Evolutionary conservation across 2,888 invertebrate species (phyloP), one percentile per base, ranked within the genome.

Genomic region (Zygogramma bicolorata): DNA sequence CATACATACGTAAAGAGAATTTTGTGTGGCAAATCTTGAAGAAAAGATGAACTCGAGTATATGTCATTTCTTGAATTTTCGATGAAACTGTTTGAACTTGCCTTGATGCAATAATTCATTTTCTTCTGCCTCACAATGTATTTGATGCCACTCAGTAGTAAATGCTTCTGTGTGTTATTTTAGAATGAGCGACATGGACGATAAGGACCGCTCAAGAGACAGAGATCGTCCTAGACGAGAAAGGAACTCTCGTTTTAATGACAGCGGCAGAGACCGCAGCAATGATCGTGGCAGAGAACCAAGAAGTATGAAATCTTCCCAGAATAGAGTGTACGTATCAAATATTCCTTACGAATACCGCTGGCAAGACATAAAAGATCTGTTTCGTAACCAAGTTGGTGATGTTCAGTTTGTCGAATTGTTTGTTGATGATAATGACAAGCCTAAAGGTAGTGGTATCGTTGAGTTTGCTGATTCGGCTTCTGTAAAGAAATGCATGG

Each of bases 361-460:
- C 75, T 99, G 99, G 99, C 97, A 98, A 84, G 98, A 99, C 86
- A 89, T 99, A 65, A 99, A 99, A 88, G 98, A 98, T 89, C 89
- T 98, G 69, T 96, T 97, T 84, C 92, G 96, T 83, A 94, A 93
- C 81, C 89, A 91, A 88, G 97, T 98, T 80, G 98, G 97, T 18
- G 97, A 97, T 85, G 97, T 97, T 29, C 92, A 95, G 22, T 99
- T 95, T 88, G 98, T 98, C 27, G 98, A 99, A 86, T 88, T 99
- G 78, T 97, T 97, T 85, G 95, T 95, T 81, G 97, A 97, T 86
- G 95, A 96, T 76, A 94, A 93, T 87, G 98, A 98, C 60, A 97
- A 97, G 85, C 95, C 98, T 0, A 91, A 96, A 81, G 99, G 99
- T 49, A 96, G 96, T 88, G 99, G 98, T 34, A 73, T 75, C 42